phyloP scores from a whole-genome alignment of 2,888 invertebrate genomes.

The Ashinkailepas kermadecensis region DNA sequence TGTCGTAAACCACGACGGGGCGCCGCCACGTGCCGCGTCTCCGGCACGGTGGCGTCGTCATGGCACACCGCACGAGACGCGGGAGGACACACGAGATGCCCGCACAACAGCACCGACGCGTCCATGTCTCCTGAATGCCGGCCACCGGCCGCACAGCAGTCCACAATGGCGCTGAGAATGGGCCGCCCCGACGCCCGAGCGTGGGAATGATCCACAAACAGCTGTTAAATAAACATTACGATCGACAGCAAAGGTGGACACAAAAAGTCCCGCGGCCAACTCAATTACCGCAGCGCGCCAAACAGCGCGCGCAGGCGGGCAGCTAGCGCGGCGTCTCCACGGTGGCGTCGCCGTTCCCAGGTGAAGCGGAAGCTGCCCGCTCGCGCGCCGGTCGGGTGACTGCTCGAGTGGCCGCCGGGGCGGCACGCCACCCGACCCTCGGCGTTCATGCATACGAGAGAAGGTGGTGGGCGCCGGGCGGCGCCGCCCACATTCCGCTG shows the following conservation, averaged over 20 bases:
- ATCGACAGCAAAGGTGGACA: not conserved
- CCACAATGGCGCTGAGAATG: not conserved
- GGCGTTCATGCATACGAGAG: not conserved
- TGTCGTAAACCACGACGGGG: not conserved
- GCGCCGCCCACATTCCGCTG: not conserved
- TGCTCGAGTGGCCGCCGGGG: too few species aligned
- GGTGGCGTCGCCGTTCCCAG: too few species aligned
- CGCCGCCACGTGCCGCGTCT: not conserved
- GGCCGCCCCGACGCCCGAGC: not conserved
- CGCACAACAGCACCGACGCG: not conserved
- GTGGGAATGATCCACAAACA: conserved; percentile 2
- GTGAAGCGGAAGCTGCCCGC: too few species aligned
- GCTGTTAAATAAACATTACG: conserved; percentile 11
- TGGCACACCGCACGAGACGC: not conserved
- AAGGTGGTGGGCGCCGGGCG: not conserved
- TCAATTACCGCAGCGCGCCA: too few species aligned
- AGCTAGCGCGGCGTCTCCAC: too few species aligned
- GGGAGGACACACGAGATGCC: not conserved
- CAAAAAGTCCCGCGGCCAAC: not conserved
- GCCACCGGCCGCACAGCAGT: not conserved
- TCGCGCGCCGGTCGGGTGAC: too few species aligned
- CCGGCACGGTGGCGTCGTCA: not conserved
- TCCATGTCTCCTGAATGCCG: not conserved
- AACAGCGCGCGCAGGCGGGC: too few species aligned
- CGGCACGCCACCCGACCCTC: too few species aligned